These are phyloP conservation scores for Melinaea marsaeus DNA, from an alignment of 2,888 invertebrate species.

Conservation along the genomic window DNA sequence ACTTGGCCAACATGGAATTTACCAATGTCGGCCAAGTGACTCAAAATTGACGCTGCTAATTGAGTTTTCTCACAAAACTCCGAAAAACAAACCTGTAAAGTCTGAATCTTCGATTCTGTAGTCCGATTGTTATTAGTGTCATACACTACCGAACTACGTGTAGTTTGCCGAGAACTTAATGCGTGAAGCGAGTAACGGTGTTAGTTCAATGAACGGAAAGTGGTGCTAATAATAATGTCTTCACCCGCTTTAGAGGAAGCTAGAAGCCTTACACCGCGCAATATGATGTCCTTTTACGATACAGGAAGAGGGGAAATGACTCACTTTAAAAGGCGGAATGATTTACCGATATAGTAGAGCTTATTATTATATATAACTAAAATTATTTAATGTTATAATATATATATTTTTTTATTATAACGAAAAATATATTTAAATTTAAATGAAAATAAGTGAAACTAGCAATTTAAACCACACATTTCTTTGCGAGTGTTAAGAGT, in stretches of 20 bases:
- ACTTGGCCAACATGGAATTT: neutral
- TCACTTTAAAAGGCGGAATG: slow-evolving; percentile 12
- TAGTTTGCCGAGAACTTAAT: slow-evolving; percentile 65
- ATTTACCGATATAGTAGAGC: slow-evolving; percentile 5
- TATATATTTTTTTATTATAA: neutral
- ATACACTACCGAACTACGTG: slow-evolving; percentile 36
- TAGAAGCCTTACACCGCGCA: slow-evolving; percentile 40
- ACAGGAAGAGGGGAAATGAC: slow-evolving; percentile 37
- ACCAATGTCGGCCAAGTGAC: neutral
- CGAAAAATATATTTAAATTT: slow-evolving; percentile 4
- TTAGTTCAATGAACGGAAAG: slow-evolving; percentile 72
- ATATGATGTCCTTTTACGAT: slow-evolving; percentile 43
- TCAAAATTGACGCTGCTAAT: slow-evolving; percentile 6
- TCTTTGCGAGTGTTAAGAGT: slow-evolving; percentile 42
- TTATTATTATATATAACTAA: neutral
- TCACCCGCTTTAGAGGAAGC: slow-evolving; percentile 66
- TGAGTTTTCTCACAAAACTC: slow-evolving; percentile 10
- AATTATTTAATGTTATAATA: neutral
- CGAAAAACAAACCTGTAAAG: slow-evolving; percentile 39
- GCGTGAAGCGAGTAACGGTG: slow-evolving; percentile 72
- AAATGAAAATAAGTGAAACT: slow-evolving; percentile 40
- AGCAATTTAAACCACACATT: slow-evolving; percentile 47
- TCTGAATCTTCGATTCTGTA: slow-evolving; percentile 38
- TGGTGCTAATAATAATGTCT: slow-evolving; percentile 68
- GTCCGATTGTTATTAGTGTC: slow-evolving; percentile 71